Conservation (phyloP, 2,113 vertebrate species). For the Coregonus clupeaformis region DNA sequence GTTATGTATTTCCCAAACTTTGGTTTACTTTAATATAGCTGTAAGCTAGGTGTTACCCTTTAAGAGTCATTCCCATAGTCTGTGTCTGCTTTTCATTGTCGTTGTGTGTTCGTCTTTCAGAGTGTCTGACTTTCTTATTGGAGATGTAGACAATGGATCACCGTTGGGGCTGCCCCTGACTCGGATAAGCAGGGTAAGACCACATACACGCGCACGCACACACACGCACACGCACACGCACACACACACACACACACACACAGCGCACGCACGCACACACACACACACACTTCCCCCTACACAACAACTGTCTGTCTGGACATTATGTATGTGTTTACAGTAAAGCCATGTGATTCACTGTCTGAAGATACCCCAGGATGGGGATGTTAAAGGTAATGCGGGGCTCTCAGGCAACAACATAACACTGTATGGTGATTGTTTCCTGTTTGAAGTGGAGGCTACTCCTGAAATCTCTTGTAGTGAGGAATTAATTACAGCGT, state of each 20-base stretch:
- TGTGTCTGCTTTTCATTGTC: not conserved
- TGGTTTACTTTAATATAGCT: too few species aligned
- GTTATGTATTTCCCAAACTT: too few species aligned
- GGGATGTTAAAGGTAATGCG: not conserved
- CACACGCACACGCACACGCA: not conserved
- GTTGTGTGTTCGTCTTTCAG: constrained; percentile 64
- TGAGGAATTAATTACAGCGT: constrained; percentile 22
- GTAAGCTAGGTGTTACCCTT: too few species aligned
- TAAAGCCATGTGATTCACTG: constrained; percentile 6
- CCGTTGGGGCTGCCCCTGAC: constrained; percentile 88
- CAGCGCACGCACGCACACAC: too few species aligned
- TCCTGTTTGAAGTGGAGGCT: constrained; percentile 21
- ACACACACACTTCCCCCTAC: not conserved
- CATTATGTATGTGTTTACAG: not conserved
- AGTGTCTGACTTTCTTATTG: constrained; percentile 99
- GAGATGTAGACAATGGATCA: constrained; percentile 95
- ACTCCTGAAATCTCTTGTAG: constrained; percentile 7
- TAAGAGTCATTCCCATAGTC: too few species aligned
- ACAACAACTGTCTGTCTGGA: not conserved
- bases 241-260: too few species aligned
- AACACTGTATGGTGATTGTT: constrained; percentile 17
- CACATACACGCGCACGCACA: too few species aligned
- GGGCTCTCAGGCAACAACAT: not conserved
- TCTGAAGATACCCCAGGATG: not conserved
- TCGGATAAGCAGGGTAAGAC: constrained; percentile 87